Conservation (phyloP, 1,140 invertebrate species). For the Goniozus legneri region DNA sequence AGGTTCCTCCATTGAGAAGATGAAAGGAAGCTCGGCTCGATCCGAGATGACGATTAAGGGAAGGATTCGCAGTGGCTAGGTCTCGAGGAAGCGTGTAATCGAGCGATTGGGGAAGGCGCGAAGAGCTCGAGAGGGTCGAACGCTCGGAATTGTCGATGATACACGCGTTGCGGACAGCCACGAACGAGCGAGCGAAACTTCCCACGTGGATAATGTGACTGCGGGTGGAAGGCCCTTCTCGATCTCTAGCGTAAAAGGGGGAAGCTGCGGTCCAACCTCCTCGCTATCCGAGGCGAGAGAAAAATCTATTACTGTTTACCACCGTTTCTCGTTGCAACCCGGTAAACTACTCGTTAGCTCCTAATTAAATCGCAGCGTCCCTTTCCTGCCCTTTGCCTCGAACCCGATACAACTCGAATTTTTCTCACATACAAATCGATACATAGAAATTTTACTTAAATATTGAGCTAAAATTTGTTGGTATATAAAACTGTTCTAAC, state of each 20-base stretch:
- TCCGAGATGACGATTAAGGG: background rate
- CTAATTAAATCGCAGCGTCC: conserved; percentile 26
- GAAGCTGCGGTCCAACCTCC: conserved; percentile 18
- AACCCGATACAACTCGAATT: no score
- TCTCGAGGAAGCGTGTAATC: background rate
- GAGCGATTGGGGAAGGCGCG: background rate
- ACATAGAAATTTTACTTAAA: no score
- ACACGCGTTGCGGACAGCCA: conserved; percentile 12
- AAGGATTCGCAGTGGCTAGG: background rate
- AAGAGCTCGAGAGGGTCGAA: background rate
- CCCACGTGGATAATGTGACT: conserved; percentile 53
- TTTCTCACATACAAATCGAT: no score
- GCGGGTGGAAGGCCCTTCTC: conserved; percentile 30
- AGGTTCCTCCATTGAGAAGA: background rate
- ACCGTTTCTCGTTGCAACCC: conserved; percentile 30
- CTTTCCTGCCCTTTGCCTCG: no score
- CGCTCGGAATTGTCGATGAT: conserved; percentile 3
- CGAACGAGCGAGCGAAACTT: conserved; percentile 29
- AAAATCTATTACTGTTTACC: conserved; percentile 31
- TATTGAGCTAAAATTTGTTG: no score
- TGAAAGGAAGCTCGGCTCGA: background rate
- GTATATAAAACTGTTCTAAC: no score
- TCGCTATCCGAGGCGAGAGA: conserved; percentile 15
- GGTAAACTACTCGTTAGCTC: conserved; percentile 22
- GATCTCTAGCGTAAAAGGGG: conserved; percentile 7